Conservation (phyloP, 2,113 vertebrate genomes). For the Centropus unirufus region DNA sequence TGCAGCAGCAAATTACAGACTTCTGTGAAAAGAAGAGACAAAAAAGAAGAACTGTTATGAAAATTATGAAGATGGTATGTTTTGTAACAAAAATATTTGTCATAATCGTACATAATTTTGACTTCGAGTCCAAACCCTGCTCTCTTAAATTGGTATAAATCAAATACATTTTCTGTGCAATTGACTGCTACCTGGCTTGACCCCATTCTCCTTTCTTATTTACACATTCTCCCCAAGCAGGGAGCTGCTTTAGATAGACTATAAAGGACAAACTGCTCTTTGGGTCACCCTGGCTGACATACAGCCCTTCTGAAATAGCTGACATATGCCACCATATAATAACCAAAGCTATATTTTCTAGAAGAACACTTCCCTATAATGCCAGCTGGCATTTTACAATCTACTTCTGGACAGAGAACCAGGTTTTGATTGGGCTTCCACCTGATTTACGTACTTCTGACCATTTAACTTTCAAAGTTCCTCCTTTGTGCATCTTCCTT, state of each 20-base stretch:
- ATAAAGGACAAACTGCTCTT: background rate
- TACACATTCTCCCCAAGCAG: background rate
- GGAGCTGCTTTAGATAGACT: background rate
- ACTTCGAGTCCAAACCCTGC: background rate
- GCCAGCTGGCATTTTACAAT: background rate
- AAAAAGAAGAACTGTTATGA: background rate
- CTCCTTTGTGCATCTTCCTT: background rate
- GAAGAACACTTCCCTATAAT: background rate
- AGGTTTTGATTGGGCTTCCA: background rate
- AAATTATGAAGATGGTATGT: background rate
- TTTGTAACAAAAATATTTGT: conserved; percentile 39
- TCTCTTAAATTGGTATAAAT: conserved; percentile 12
- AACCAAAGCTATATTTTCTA: background rate
- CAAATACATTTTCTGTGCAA: background rate
- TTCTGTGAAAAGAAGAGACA: background rate
- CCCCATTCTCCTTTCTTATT: background rate
- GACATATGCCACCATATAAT: background rate
- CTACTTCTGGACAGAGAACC: background rate
- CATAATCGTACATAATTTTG: background rate
- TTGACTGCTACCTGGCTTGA: background rate
- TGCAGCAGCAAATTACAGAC: background rate
- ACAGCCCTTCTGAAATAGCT: background rate
- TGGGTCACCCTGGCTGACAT: background rate
- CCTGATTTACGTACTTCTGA: background rate
- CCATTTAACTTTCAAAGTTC: background rate